Conservation (phyloP, 2,113 vertebrate genomes). For the Takifugu flavidus region DNA sequence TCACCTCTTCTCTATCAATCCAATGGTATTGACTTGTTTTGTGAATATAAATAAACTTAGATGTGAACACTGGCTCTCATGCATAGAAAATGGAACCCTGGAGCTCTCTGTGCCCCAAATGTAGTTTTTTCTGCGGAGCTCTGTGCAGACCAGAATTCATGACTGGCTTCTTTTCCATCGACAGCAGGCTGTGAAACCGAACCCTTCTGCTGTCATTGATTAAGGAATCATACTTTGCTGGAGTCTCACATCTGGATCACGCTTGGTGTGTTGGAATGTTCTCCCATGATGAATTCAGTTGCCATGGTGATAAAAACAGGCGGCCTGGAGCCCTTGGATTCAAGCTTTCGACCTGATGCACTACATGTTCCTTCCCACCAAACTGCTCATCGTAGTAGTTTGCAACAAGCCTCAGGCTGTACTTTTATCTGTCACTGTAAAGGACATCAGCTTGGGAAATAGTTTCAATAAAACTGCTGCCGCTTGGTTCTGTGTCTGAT, state of each 20-base stretch:
- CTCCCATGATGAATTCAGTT: slow-evolving; percentile 43
- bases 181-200: background rate
- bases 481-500: slow-evolving; percentile 21
- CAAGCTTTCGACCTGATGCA: slow-evolving; percentile 31
- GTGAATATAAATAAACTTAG: too few relatives aligned
- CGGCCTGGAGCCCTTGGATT: slow-evolving; percentile 30
- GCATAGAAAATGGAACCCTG: too few relatives aligned
- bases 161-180: too few relatives aligned
- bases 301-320: slow-evolving; percentile 63
- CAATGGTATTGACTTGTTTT: too few relatives aligned
- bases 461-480: slow-evolving; percentile 41
- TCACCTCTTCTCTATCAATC: too few relatives aligned
- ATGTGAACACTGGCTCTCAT: too few relatives aligned
- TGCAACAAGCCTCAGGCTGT: background rate
- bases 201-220: slow-evolving; percentile 12
- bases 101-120: too few relatives aligned
- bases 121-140: too few relatives aligned
- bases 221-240: slow-evolving; percentile 9
- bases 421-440: slow-evolving; percentile 12
- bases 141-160: too few relatives aligned
- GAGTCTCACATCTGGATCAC: slow-evolving; percentile 52
- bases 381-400: slow-evolving; percentile 12
- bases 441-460: slow-evolving; percentile 7
- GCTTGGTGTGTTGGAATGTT: slow-evolving; percentile 32
- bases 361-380: slow-evolving; percentile 15